Base-by-base conservation (phyloP, 2,113 vertebrate species). In the Callipepla californica region DNA sequence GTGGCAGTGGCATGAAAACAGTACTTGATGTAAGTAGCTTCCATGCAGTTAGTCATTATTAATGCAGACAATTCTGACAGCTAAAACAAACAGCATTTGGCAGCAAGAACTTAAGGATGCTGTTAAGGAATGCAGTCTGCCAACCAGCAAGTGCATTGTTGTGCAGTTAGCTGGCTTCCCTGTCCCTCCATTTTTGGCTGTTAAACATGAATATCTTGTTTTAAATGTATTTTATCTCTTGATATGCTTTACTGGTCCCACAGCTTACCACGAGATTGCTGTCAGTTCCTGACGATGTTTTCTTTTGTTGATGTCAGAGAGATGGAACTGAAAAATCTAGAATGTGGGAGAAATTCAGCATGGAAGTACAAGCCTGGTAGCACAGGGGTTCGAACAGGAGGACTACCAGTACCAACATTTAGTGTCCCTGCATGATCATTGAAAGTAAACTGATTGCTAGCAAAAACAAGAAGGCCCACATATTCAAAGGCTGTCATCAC, bases 51-150 rank as follows among this genome's bases (percentile, higher is more conserved):
- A 65, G 59, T 96, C 67, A 72, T 97, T 96, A 95, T 91, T 80
- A 93, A 94, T 91, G 93, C 51, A 65, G 89, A 91, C 89, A 87
- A 40, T 89, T 95, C 84, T 87, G 94, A 95, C 80, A 94, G 63
- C 58, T 75, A 88, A 94, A 93, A 63, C 86, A 92, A 97, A 91
- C 81, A 92, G 14, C 48, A 47, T 78, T 96, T 97, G 93, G 76
- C 94, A 95, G 79, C 30, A 90, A 86, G 25, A 90, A 62, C 85
- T 95, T 95, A 87, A 78, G 40, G 45, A 62, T 85, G 59, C 76
- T 75, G 58, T 87, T 91, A 89, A 73, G 42, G 87, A 89, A 77
- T 89, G 73, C 19, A 25, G 67, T 83, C 63, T 87, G 67, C 87
- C 79, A 77, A 42, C 11, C 38, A 85, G 67, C 59, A 73, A 65